Base-by-base conservation (phyloP, 2,113 vertebrate species). In the Anser cygnoides region DNA sequence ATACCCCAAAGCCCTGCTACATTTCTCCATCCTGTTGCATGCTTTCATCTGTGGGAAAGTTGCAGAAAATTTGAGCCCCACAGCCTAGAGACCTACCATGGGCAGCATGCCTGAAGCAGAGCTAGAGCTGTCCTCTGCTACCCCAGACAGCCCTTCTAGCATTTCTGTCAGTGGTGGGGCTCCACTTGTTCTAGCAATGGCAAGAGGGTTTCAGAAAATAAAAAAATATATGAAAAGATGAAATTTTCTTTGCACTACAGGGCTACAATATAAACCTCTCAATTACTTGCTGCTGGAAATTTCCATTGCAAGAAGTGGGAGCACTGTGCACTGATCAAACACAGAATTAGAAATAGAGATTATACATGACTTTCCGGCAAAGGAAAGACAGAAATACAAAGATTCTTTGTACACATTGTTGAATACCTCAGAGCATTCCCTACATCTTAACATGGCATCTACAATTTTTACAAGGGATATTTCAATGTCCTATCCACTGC, bases 201-300 rank as follows among this genome's bases (percentile, higher is more conserved):
- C 17, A 67, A 49, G 17, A 72, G 3, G 10, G 33, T 29, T 68
- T 13, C 1, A 12, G 57, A 35, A 82, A 82, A 81, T 2, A 31
- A 37, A 46, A 49, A 29, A 37, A 23, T 15, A 57, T 35, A 58
- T 49, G 4, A 20, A 43, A 67, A 73, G 2, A 73, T 15, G 0
- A 77, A 79, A 91, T 46, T 72, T 63, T 26, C 63, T 91, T 78
- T 92, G n/a, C 39, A 93, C 46, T 80, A 62, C 84, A 81, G 88
- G 88, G 44, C 37, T 72, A 46, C 11, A 63, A 70, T 65, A 91
- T 13, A 87, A 95, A 84, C 35, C 44, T 87, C 63, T 87, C 92
- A 87, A 80, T 87, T 96, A 89, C 62, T 79, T 35, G 82, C 62
- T 46, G 71, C 44, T 85, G 71, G 67, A 95, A 96, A 95, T 93